A percentile compares a stretch with the other conserved stretches of the same genome.
Evolutionary conservation across 2,888 invertebrate genomes (phyloP).

Genomic region (Scaptomyza flava): DNA sequence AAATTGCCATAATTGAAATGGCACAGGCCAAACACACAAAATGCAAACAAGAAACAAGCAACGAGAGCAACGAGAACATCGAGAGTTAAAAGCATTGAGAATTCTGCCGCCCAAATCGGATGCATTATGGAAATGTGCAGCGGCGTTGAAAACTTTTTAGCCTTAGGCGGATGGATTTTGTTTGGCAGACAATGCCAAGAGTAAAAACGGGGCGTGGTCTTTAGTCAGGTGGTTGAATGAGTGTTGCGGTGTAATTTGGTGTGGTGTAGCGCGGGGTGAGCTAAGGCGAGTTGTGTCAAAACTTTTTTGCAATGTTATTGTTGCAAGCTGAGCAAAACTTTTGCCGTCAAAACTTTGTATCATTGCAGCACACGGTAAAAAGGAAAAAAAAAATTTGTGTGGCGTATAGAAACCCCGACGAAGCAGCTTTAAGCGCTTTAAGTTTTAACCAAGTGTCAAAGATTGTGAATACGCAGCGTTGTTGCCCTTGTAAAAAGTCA

Average conservation of each 20-base stretch:
- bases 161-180: constrained; percentile 46
- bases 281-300: constrained; percentile 42
- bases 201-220: constrained; percentile 23
- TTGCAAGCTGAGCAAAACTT: constrained; percentile 60
- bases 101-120: constrained; percentile 11
- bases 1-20: constrained; percentile 65
- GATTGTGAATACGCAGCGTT: constrained; percentile 58
- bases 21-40: constrained; percentile 35
- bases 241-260: not conserved
- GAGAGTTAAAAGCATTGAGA: constrained; percentile 2
- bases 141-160: constrained; percentile 44
- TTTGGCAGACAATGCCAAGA: constrained; percentile 42
- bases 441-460: constrained; percentile 59
- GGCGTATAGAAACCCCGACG: constrained; percentile 40
- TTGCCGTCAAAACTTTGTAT: constrained; percentile 34
- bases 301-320: constrained; percentile 69
- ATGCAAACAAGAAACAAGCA: constrained; percentile 14
- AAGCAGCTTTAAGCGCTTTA: constrained; percentile 65
- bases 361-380: constrained; percentile 26
- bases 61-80: not conserved
- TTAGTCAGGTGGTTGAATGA: constrained; percentile 54
- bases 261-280: not conserved
- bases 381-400: constrained; percentile 35
- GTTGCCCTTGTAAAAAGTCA: constrained; percentile 56
- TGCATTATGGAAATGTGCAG: constrained; percentile 64